Evolutionary conservation across 2,888 invertebrate genomes (phyloP), one percentile per base, ranked within the genome.

Genomic region (Aphidius colemani): DNA sequence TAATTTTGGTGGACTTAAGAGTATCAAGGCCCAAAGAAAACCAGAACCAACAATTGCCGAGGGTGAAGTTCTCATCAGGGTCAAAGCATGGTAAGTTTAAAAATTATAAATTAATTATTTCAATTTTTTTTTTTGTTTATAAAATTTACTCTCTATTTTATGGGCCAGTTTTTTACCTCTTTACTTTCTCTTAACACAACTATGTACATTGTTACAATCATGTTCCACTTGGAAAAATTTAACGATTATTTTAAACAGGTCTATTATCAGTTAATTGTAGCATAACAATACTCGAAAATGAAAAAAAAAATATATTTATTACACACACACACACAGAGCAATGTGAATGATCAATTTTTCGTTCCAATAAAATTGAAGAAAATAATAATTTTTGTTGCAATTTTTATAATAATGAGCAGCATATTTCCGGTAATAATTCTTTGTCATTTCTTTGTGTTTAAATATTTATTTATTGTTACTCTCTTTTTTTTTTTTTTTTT

Each of bases 1-100:
- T 71, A 91, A 92, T 75, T 95, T 93, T 83, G 95, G 94, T 49
- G 94, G 94, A 51, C 85, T 93, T 68, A 94, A 94, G 83, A 89
- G 91, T 79, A 90, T 94, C 73, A 94, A 94, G 85, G 89, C 92
- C 71, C 86, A 90, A 76, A 92, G 90, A 83, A 91, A 91, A 79
- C 90, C 92, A 40, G 92, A 93, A 80, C 91, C 92, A 49, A 84
- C 88, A 72, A 80, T 87, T 63, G 86, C 84, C 72, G 89, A 90
- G 79, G 90, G 90, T 74, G 90, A 94, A 83, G 90, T 94, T 68
- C 86, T 93, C 66, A 91, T 94, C 77, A 86, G 92, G 72, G 93
- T 94, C 63, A 92, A 91, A 83, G 92, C 94, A 77, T 93, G 94
- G 94, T 94, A 78, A 91, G 93, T 88, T 56, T 46, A 45, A 30